Evolutionary conservation across 2,888 invertebrate species (phyloP).

Genomic region (Globia sparganii): DNA sequence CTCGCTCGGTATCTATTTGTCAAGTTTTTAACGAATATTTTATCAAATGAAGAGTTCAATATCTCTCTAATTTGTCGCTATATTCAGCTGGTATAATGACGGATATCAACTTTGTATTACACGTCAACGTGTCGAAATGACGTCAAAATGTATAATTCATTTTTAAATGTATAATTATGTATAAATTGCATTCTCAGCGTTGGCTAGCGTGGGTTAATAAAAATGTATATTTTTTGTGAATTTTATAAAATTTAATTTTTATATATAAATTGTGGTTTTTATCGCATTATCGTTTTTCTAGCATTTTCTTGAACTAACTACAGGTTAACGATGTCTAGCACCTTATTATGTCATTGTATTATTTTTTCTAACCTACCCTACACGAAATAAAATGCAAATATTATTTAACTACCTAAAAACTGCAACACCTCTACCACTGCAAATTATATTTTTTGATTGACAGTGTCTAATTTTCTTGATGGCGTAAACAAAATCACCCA

Average conservation of each 20-base stretch:
- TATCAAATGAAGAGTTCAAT: constrained; percentile 23
- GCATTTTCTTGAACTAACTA: constrained; percentile 42
- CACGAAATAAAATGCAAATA: constrained; percentile 29
- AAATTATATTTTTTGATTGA: neutral
- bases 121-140: constrained; percentile 46
- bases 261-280: constrained; percentile 42
- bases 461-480: neutral
- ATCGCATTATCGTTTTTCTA: constrained; percentile 32
- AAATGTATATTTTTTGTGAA: constrained; percentile 55
- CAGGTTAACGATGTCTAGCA: constrained; percentile 47
- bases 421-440: neutral
- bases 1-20: neutral
- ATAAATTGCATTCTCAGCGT: constrained; percentile 62
- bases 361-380: constrained; percentile 42
- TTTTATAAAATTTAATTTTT: constrained; percentile 47
- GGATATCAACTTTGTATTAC: constrained; percentile 59
- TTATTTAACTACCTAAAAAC: constrained; percentile 3
- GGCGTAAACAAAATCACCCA: neutral
- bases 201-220: constrained; percentile 61
- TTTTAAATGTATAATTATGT: constrained; percentile 61
- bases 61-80: constrained; percentile 24
- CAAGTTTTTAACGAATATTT: neutral
- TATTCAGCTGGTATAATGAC: constrained; percentile 55
- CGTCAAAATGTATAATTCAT: constrained; percentile 57
- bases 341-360: constrained; percentile 48